phyloP scores from a whole-genome alignment of 1,140 invertebrate genomes.

The Drosophila persimilis region DNA sequence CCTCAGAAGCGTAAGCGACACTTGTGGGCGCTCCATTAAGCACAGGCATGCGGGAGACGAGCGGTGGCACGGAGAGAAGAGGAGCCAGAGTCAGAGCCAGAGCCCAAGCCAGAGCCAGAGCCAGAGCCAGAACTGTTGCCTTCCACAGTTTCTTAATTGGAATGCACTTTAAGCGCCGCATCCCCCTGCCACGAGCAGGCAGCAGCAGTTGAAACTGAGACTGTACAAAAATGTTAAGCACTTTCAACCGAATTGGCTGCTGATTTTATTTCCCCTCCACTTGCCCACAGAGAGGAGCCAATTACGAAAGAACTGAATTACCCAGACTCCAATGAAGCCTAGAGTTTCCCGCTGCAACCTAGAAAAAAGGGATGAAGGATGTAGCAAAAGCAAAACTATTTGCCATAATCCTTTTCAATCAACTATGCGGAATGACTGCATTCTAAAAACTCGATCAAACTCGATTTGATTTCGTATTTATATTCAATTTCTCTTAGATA shows the following conservation, averaged over 20 bases:
- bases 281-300: conserved; percentile 6
- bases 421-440: conserved; percentile 42
- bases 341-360: neutral
- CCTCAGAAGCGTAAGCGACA: conserved; percentile 58
- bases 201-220: conserved; percentile 48
- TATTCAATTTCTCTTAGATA: conserved; percentile 76
- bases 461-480: conserved; percentile 74
- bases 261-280: conserved; percentile 32
- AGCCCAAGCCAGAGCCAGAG: neutral
- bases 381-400: conserved; percentile 29
- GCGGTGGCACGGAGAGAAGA: neutral
- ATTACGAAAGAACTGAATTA: conserved; percentile 36
- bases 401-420: conserved; percentile 48
- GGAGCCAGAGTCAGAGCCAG: neutral
- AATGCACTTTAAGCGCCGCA: conserved; percentile 68
- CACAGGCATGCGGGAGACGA: conserved; percentile 9
- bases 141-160: conserved; percentile 71
- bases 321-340: neutral
- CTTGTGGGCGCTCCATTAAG: conserved; percentile 64
- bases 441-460: conserved; percentile 31
- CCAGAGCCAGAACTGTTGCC: conserved; percentile 31
- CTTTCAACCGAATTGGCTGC: conserved; percentile 40
- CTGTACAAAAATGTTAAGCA: conserved; percentile 47
- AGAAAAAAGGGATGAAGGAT: neutral
- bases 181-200: neutral